Conservation (phyloP, 2,888 invertebrate genomes). For the Epiblema foenella region DNA sequence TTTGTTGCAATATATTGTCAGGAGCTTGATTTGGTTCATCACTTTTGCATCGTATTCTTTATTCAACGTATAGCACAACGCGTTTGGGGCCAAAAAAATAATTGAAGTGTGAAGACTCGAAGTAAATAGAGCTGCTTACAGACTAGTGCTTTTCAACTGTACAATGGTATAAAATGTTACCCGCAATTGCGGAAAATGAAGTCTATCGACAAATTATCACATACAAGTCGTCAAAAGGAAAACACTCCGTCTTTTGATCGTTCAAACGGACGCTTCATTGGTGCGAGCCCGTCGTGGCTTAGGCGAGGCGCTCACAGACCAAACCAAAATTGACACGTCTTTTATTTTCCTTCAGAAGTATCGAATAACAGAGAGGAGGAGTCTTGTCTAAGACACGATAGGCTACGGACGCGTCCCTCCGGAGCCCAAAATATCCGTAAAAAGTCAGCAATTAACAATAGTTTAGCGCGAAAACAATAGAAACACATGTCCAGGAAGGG, state of each 20-base stretch:
- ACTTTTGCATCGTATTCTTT: too few relatives aligned
- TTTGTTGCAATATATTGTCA: too few relatives aligned
- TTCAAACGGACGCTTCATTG: constrained; percentile 18
- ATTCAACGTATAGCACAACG: too few relatives aligned
- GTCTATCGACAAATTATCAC: constrained; percentile 15
- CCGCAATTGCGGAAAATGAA: constrained; percentile 25
- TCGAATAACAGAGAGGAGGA: constrained; percentile 1
- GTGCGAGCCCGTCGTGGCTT: neutral
- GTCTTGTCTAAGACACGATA: too few relatives aligned
- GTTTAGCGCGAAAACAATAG: too few relatives aligned
- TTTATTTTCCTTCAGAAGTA: constrained; percentile 20
- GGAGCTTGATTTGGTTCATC: too few relatives aligned
- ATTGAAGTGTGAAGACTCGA: neutral
- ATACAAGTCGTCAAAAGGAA: constrained; percentile 22
- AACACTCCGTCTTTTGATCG: constrained; percentile 14
- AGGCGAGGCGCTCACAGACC: constrained; percentile 3
- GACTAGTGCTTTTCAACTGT: neutral
- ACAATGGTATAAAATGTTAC: neutral
- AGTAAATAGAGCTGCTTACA: neutral
- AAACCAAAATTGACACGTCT: neutral
- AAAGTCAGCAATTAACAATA: too few relatives aligned
- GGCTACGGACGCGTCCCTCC: too few relatives aligned
- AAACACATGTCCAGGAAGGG: too few relatives aligned
- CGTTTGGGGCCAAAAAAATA: too few relatives aligned
- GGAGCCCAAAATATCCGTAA: too few relatives aligned